Base-by-base conservation (phyloP, 2,888 invertebrate genomes). In the Ecliptopera silaceata region DNA sequence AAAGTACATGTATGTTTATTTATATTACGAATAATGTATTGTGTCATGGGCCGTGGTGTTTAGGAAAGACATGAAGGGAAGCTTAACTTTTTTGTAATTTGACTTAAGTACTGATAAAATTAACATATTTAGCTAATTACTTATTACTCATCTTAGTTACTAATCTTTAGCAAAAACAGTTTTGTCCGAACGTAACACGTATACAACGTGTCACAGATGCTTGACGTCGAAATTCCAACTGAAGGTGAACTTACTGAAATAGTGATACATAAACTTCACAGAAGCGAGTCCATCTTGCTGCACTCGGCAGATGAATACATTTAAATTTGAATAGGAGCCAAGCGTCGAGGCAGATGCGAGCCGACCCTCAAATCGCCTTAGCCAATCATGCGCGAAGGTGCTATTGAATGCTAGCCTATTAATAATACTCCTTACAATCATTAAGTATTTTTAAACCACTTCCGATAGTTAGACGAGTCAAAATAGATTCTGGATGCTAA, bases 381-480 rank as follows among this genome's bases (percentile, higher is more conserved):
- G 75, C 78, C 84, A 82, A 83, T 88, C 84, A 85, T 74, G 80
- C 86, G 77, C 81, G 84, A 88, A 88, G 86, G 84, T 80, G 79
- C 78, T 63, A 61, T 61, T 61, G 59, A 59, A 61, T 76, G 68
- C 72, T 55, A 53, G 60, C 53, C 46, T 62, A 59, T 61, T 59
- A 60, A 68, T 69, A 68, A 57, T 63, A 49, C 52, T 71, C 69
- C 66, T 69, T 59, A 66, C 69, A 74, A 72, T 73, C 70, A 73
- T 71, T 61, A 59, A 36, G 45, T 50, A 47, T 54, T 59, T 44
- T 49, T 54, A 52, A 46, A 46, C 46, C 46, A 39, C 47, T 54
- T 59, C 58, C 54, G 34, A 36, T 49, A 11, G 18, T 45, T 49
- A 32, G 8, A 44, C 26, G n/a, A 22, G 38, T 18, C 10, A 45